Conservation (phyloP, 2,113 vertebrate genomes). For the Sinocyclocheilus anshuiensis region DNA sequence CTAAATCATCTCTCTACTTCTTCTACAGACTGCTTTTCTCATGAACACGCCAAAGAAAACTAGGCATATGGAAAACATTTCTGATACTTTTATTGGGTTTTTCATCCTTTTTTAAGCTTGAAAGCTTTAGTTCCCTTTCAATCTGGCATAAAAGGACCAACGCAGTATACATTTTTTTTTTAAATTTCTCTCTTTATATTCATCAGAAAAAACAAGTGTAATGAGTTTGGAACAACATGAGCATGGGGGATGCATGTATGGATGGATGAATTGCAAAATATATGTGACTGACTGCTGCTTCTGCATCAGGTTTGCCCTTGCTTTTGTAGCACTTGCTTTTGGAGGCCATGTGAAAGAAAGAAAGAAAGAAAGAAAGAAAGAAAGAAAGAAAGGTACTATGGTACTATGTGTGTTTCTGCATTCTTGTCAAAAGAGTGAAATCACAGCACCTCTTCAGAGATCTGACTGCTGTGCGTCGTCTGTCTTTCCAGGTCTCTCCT, state of each 20-base stretch:
- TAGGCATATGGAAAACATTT: too few species aligned
- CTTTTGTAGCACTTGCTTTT: not conserved
- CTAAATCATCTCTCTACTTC: too few species aligned
- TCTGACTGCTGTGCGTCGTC: conserved; percentile 79
- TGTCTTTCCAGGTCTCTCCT: conserved; percentile 87
- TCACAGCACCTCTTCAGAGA: conserved; percentile 87
- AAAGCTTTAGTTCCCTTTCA: too few species aligned
- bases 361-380: too few species aligned
- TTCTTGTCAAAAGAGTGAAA: conserved; percentile 32
- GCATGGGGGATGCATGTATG: not conserved
- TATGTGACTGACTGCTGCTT: not conserved
- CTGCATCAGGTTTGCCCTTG: not conserved
- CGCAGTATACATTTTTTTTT: too few species aligned
- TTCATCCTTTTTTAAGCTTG: too few species aligned
- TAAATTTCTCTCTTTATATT: too few species aligned
- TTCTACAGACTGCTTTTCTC: too few species aligned
- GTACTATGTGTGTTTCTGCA: conserved; percentile 5
- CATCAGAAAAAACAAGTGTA: too few species aligned
- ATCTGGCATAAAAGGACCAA: too few species aligned
- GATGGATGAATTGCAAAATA: not conserved
- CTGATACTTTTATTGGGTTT: too few species aligned
- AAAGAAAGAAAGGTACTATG: not conserved
- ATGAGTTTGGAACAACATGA: not conserved
- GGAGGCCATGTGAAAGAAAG: not conserved
- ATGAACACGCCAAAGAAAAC: too few species aligned